Evolutionary conservation across 2,888 invertebrate genomes (phyloP).

Genomic region (Caenorhabditis auriculariae): DNA sequence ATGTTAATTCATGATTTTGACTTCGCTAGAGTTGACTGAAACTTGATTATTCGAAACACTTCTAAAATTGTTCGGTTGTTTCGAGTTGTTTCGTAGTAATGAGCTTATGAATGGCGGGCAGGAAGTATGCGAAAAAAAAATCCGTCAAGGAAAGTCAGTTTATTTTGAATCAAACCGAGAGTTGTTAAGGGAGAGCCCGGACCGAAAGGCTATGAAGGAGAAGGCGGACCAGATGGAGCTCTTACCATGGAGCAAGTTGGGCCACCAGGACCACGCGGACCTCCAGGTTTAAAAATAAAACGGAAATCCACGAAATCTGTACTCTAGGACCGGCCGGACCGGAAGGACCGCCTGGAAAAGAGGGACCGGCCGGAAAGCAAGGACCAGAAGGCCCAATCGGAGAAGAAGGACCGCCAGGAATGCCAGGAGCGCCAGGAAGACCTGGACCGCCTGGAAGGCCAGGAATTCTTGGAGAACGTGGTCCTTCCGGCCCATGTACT

Average conservation of each 20-base stretch:
- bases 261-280: constrained; percentile 44
- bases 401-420: constrained; percentile 39
- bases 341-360: constrained; percentile 29
- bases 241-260: constrained; percentile 31
- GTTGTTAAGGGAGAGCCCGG: constrained; percentile 43
- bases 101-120: too few relatives aligned
- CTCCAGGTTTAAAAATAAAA: too few relatives aligned
- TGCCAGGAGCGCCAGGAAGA: constrained; percentile 34
- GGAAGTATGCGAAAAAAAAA: too few relatives aligned
- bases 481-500: constrained; percentile 41
- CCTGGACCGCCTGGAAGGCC: constrained; percentile 40
- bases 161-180: too few relatives aligned
- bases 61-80: too few relatives aligned
- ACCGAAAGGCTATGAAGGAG: constrained; percentile 36
- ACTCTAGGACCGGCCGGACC: constrained; percentile 18
- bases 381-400: constrained; percentile 44
- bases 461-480: constrained; percentile 37
- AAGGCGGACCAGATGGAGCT: constrained; percentile 46
- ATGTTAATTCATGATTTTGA: too few relatives aligned
- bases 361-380: constrained; percentile 29
- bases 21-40: too few relatives aligned
- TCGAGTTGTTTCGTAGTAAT: too few relatives aligned
- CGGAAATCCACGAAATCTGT: too few relatives aligned
- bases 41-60: too few relatives aligned
- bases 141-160: too few relatives aligned